Percentiles rank a stretch among this genome's conserved stretches.
These are phyloP conservation scores for Emydura subglobosa DNA, from an alignment of 2,113 vertebrate species.

Conservation along the genomic window DNA sequence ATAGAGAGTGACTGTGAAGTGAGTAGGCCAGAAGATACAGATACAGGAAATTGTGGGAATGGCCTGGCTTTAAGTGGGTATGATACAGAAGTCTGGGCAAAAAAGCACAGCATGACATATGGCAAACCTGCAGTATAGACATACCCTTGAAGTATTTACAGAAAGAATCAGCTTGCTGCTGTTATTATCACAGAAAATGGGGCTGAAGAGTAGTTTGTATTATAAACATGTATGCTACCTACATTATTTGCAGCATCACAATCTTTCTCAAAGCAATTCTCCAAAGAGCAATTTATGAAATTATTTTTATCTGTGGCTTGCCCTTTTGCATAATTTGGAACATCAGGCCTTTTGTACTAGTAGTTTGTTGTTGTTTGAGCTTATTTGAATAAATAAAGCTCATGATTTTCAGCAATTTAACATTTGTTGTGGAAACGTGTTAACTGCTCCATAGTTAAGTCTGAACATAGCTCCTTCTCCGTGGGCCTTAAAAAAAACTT, in stretches of 20 bases:
- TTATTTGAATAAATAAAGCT: neutral
- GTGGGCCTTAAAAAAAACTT: neutral
- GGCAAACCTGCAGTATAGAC: too few relatives aligned
- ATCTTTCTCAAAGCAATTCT: neutral
- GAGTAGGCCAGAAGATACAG: too few relatives aligned
- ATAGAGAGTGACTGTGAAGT: too few relatives aligned
- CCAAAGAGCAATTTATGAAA: neutral
- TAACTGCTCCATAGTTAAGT: neutral
- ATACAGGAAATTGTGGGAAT: too few relatives aligned
- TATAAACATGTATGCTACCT: neutral
- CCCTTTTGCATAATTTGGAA: constrained; percentile 26
- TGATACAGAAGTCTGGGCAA: too few relatives aligned
- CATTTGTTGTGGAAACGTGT: neutral
- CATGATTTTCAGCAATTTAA: neutral
- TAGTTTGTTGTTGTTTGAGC: constrained; percentile 25
- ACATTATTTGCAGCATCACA: constrained; percentile 24
- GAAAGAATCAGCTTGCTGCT: too few relatives aligned
- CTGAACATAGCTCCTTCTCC: neutral
- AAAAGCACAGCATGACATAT: too few relatives aligned
- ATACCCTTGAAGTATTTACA: too few relatives aligned
- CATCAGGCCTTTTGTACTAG: neutral
- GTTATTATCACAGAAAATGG: too few relatives aligned
- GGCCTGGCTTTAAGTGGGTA: too few relatives aligned
- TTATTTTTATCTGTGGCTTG: constrained; percentile 41
- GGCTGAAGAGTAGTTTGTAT: too few relatives aligned